Conservation (phyloP, 2,113 vertebrate genomes). For the Catharus bicknelli region DNA sequence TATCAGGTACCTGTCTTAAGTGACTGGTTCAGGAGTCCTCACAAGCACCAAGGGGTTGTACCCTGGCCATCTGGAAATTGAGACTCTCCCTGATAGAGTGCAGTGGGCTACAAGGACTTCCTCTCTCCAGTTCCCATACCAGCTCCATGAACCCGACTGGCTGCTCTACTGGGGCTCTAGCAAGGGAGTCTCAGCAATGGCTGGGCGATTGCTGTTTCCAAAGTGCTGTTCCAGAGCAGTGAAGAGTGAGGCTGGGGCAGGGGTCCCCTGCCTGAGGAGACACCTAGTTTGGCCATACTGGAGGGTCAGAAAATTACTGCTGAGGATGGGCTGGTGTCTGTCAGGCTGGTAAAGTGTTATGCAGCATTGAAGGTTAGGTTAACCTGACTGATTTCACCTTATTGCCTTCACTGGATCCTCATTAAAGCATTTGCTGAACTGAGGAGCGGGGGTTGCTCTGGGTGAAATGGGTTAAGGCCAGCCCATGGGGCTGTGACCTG, state of each 20-base stretch:
- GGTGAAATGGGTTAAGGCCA: not conserved
- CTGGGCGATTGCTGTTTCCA: not conserved
- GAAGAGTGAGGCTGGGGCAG: accelerated
- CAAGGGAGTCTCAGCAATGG: not conserved
- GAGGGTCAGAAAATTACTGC: too few relatives aligned
- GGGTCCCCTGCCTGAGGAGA: accelerated
- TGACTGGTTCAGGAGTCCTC: not conserved
- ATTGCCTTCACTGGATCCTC: accelerated
- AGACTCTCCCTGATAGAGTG: accelerated
- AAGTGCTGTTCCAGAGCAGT: not conserved
- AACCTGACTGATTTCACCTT: not conserved
- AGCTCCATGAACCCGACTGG: not conserved
- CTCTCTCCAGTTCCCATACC: not conserved
- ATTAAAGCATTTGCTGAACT: not conserved
- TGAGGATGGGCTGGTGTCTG: too few relatives aligned
- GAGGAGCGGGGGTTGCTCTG: accelerated
- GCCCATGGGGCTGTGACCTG: accelerated
- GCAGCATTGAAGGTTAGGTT: not conserved
- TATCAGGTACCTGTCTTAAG: not conserved
- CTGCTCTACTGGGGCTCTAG: not conserved
- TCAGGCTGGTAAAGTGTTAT: accelerated
- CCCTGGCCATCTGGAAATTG: not conserved
- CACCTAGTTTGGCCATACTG: too few relatives aligned
- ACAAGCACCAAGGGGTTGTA: accelerated
- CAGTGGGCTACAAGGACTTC: not conserved